Evolutionary conservation across 1,140 invertebrate species (phyloP), one percentile per base, ranked within the genome.

Genomic region (Drosophila arawakana): DNA sequence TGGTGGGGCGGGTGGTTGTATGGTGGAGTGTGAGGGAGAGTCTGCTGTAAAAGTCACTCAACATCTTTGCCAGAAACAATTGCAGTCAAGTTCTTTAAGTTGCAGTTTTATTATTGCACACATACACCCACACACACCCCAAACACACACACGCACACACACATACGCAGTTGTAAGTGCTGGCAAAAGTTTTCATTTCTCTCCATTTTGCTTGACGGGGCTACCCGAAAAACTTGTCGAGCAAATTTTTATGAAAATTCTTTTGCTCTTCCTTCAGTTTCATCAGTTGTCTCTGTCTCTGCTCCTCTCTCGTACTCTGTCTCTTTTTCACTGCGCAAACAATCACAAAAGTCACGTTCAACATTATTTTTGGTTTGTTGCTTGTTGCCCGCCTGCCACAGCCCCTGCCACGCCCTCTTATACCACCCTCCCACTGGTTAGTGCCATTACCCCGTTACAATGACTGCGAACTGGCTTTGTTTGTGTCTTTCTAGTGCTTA

Each of bases 311-410:
- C 9, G 6, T 8, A 34, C 50, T 18, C 7, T 47, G 18, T 35
- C 35, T 3, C 35, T 66, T 35, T 13, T 62, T 66, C 57, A 49
- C 44, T 57, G 62, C 68, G 57, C 83, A 81, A 89, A 89, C 84
- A 89, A 89, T 89, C 84, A 84, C 80, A 89, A 89, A 89, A 89
- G 84, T 89, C 84, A 89, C 84, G 84, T 89, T 84, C 84, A 89
- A 89, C 84, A 89, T 90, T 90, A 89, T 89, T 89, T 84, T 89
- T 89, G 84, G 84, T 89, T 90, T 90, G 85, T 89, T 81, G 80
- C 81, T 84, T 84, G 84, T 88, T 86, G 86, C 65, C 69, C 44
- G 69, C 70, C 34, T 18, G 7, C 21, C 37, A 10, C 34, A 37
- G 34, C 34, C 47, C n/a, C 35, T 5, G 11, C 37, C 1, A 18